These are phyloP conservation scores for Theodoxus fluviatilis DNA, from an alignment of 2,888 invertebrate genomes.

Conservation along the genomic window DNA sequence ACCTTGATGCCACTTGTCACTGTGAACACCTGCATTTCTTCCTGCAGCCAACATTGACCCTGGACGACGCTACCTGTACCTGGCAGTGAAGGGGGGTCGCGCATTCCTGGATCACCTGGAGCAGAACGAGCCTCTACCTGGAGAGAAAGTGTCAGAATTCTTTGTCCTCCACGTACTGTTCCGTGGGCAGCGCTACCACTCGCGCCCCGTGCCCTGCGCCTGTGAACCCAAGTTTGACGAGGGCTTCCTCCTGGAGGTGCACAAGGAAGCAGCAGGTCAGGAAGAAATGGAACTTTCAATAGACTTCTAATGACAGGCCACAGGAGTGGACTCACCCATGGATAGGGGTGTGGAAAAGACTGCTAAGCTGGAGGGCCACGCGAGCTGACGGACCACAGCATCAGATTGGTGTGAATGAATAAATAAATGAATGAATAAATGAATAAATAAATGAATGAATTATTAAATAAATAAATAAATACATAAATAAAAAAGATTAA, in stretches of 20 bases:
- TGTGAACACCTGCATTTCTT: background rate
- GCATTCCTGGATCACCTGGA: slow-evolving; percentile 64
- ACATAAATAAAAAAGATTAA: too few species aligned
- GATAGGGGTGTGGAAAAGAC: background rate
- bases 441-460: too few species aligned
- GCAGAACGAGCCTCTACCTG: slow-evolving; percentile 50
- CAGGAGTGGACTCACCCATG: too few species aligned
- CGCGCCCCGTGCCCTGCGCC: slow-evolving; percentile 60
- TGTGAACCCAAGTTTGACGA: slow-evolving; percentile 64
- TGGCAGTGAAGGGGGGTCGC: slow-evolving; percentile 60
- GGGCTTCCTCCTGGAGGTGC: slow-evolving; percentile 62
- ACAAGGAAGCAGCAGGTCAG: slow-evolving; percentile 57
- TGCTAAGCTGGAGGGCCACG: background rate
- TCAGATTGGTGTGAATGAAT: too few species aligned
- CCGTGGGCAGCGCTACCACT: slow-evolving; percentile 62
- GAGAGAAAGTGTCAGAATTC: slow-evolving; percentile 48
- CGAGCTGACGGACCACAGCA: too few species aligned
- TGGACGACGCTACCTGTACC: slow-evolving; percentile 57
- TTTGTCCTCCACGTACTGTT: slow-evolving; percentile 62
- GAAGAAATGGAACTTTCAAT: too few species aligned
- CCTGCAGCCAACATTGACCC: slow-evolving; percentile 61
- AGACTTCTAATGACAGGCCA: too few species aligned
- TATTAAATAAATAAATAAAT: too few species aligned
- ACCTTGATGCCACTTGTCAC: background rate
- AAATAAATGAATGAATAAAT: too few species aligned